Evolutionary conservation across 1,140 invertebrate genomes (phyloP), one percentile per base, ranked within the genome.

Genomic region (Halictus rubicundus): DNA sequence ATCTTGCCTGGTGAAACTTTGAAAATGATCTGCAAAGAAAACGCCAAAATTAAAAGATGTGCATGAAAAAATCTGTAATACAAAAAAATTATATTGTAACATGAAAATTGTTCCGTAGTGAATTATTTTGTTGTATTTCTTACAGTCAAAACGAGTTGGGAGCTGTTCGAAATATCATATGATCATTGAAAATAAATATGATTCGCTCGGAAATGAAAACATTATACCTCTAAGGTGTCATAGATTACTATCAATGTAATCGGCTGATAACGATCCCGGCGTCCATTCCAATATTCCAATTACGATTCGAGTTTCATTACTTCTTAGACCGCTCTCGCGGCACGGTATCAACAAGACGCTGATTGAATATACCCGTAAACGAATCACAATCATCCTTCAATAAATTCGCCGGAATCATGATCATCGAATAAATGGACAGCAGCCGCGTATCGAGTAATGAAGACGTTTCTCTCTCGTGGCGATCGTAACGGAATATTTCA

Each of bases 271-370:
- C n/a, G n/a, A 57, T 21, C 21, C 54, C n/a, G 1, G 8, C 54
- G 9, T 57, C 21, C 19, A 57, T 57, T 21, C 21, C 21, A n/a
- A 57, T n/a, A 57, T 57, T 57, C 21, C 52, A 57, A 21, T 57
- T n/a, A 57, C 52, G 52, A 57, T 57, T 57, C 54, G 54, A n/a
- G n/a, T 57, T 57, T 57, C 54, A 57, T 57, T 57, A 9, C 54
- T n/a, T n/a, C 54, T 57, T 9, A 9, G n/a, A n/a, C 6, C 9
- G 2, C 54, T 9, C 54, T n/a, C 8, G n/a, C 54, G 8, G 8
- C 32, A n/a, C n/a, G n/a, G n/a, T 21, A 9, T 21, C 8, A n/a
- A 57, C 54, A n/a, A n/a, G 21, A 57, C 21, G 19, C n/a, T n/a
- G 54, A 57, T 57, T 21, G 54, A n/a, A 57, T n/a, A n/a, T 57